Percentiles rank a stretch among this genome's conserved stretches.
phyloP scores from a whole-genome alignment of 2,113 vertebrate genomes.

The Nipponia nippon region DNA sequence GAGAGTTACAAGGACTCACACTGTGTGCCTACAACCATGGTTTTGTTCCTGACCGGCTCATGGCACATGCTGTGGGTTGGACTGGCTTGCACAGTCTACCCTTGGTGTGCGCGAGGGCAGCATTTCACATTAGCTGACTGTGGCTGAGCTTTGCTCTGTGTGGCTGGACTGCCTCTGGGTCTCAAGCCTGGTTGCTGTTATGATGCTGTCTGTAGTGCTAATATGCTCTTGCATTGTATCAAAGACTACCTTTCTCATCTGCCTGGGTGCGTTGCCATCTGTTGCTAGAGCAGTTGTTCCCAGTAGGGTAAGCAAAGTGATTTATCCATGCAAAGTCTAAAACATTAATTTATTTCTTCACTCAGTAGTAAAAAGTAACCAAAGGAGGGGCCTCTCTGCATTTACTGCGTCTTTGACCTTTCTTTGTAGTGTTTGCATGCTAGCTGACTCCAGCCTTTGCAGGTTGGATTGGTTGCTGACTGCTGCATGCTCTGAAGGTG shows the following conservation, averaged over 20 bases:
- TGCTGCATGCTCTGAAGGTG: not conserved
- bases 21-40: not conserved
- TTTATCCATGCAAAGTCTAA: not conserved
- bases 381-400: not conserved
- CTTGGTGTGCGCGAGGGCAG: not conserved
- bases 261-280: not conserved
- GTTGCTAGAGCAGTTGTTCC: not conserved
- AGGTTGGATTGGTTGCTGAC: not conserved
- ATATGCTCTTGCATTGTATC: not conserved
- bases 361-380: not conserved
- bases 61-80: not conserved
- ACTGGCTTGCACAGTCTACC: not conserved
- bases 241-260: not conserved
- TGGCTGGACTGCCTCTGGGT: not conserved
- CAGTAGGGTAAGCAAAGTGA: not conserved
- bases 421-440: not conserved
- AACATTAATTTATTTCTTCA: not conserved
- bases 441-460: not conserved
- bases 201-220: not conserved
- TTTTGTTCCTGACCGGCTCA: not conserved
- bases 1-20: not conserved
- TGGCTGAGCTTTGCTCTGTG: not conserved
- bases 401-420: not conserved
- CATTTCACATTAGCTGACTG: not conserved
- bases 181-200: not conserved